Base-by-base conservation (phyloP, 2,888 invertebrate genomes). In the Netelia inedita region DNA sequence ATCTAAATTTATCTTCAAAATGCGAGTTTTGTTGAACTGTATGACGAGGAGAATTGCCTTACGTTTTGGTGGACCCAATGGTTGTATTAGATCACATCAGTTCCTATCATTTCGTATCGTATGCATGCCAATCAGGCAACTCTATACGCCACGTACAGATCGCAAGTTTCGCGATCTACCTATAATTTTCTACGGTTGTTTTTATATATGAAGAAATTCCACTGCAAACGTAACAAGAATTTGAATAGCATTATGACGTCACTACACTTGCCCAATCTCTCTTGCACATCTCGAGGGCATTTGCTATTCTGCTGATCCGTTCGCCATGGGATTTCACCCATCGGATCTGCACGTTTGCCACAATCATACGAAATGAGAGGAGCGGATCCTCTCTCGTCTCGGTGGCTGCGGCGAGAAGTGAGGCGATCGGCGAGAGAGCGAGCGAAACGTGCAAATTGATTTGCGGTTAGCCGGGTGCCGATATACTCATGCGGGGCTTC, bases 401-500 rank as follows among this genome's bases (percentile, higher is more conserved):
- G 28, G 23, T 53, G 35, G 68, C 75, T 69, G 76, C n/a, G 76
- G 69, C 65, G 63, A 57, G 35, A 35, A 21, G 11, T 19, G 43
- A 1, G 21, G 14, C 55, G 75, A 82, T 69, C 73, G 65, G 79
- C 50, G 35, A 66, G 28, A 73, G 57, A 79, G 73, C 55, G 65
- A 59, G 59, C 78, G 87, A 66, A 66, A 72, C 28, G 65, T 88
- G 89, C 88, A 87, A 91, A 92, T 92, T 91, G 92, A 92, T 92
- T 91, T 91, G 91, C 92, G 91, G 91, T 88, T 89, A 85, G 88
- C 85, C 88, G 87, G 89, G 89, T 88, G 89, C 86, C 89, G 91
- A 89, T 88, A 89, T 88, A 79, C 72, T 75, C 85, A 61, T 75
- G 82, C 82, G 83, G 85, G 82, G 86, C 85, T 85, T 85, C 89